Evolutionary conservation across 2,888 invertebrate genomes (phyloP).

Genomic region (Isoperla grammatica): DNA sequence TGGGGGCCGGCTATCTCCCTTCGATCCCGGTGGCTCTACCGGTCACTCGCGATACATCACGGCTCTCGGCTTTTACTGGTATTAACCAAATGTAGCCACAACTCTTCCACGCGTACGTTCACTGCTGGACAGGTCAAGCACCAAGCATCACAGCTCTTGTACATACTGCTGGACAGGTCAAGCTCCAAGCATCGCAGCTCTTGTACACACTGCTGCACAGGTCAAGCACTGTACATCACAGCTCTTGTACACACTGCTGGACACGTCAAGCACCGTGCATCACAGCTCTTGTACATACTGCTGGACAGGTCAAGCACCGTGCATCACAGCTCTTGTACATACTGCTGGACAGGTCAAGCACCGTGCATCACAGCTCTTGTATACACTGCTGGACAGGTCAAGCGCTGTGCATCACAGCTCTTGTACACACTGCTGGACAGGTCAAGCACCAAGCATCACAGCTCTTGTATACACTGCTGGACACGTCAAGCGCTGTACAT

Average conservation of each 20-base stretch:
- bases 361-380: too few relatives aligned
- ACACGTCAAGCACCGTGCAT: too few relatives aligned
- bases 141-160: constrained; percentile 15
- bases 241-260: constrained; percentile 13
- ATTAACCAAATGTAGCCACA: constrained; percentile 18
- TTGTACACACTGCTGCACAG: constrained; percentile 7
- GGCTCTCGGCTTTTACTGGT: constrained; percentile 15
- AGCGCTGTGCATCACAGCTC: not conserved
- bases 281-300: too few relatives aligned
- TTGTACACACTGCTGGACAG: not conserved
- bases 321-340: too few relatives aligned
- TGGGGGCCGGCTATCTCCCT: constrained; percentile 19
- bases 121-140: not conserved
- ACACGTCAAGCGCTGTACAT: too few relatives aligned
- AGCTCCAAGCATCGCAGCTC: constrained; percentile 5
- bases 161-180: constrained; percentile 4
- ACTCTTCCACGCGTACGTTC: constrained; percentile 11
- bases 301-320: not conserved
- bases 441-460: not conserved
- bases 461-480: not conserved
- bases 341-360: not conserved
- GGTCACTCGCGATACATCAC: constrained; percentile 16
- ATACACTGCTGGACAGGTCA: constrained; percentile 1
- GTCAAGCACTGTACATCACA: constrained; percentile 2
- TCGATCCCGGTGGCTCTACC: not conserved